A percentile compares a stretch with the other conserved stretches of the same genome.
These are phyloP conservation scores for Sepiola atlantica DNA, from an alignment of 2,888 invertebrate genomes.

Conservation along the genomic window DNA sequence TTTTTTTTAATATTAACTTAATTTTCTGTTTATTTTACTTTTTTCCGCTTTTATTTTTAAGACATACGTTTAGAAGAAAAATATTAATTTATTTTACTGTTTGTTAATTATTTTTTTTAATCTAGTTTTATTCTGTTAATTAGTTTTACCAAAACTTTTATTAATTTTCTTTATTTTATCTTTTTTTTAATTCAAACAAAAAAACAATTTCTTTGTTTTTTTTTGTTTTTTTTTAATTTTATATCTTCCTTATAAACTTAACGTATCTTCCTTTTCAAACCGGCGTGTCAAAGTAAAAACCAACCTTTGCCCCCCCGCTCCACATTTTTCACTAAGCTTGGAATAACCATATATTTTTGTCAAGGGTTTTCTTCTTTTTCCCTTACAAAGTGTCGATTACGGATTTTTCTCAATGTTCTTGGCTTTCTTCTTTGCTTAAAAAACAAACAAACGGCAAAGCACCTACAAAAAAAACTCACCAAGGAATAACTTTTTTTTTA, in stretches of 20 bases:
- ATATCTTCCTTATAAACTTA: neutral
- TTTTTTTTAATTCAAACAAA: neutral
- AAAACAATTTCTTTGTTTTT: too few species aligned
- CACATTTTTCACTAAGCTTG: neutral
- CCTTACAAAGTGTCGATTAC: neutral
- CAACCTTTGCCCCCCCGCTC: neutral
- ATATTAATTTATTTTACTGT: too few species aligned
- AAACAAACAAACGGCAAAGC: neutral
- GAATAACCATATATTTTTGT: neutral
- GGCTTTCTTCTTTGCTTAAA: neutral
- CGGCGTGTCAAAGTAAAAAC: neutral
- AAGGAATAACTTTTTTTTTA: neutral
- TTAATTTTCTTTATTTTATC: neutral
- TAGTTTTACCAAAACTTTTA: neutral
- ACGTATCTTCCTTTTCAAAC: neutral
- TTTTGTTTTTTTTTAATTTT: neutral
- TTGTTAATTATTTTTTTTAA: neutral
- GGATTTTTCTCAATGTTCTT: neutral
- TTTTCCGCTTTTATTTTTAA: neutral
- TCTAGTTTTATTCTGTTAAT: neutral
- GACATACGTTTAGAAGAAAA: too few species aligned
- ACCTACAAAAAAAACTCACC: neutral
- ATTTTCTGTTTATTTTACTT: neutral
- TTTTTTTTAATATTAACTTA: neutral
- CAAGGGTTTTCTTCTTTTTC: neutral